A percentile compares a stretch with the other conserved stretches of the same genome.
Evolutionary conservation across 2,888 invertebrate genomes (phyloP).

Genomic region (Leptopilina myrica): DNA sequence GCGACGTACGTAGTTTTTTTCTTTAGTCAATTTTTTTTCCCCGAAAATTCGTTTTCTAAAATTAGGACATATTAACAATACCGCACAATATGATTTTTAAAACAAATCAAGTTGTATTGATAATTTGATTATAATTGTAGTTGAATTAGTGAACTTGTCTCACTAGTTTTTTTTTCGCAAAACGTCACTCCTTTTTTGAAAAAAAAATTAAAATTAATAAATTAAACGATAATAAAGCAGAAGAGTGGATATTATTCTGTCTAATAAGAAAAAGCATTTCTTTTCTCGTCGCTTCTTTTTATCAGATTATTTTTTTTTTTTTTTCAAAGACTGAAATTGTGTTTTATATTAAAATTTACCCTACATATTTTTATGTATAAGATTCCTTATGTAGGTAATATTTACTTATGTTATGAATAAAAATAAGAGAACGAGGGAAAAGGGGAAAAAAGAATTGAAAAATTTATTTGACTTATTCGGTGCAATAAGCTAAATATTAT

Average conservation of each 20-base stretch:
- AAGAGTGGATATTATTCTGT: no score
- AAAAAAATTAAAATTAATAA: background rate
- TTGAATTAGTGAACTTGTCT: no score
- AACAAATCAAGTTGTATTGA: no score
- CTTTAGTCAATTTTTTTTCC: no score
- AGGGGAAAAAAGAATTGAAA: background rate
- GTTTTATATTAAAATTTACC: conserved; percentile 6
- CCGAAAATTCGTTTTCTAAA: no score
- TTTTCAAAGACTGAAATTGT: background rate
- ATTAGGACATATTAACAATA: no score
- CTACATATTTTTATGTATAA: background rate
- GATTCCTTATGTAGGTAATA: background rate
- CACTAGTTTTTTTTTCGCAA: background rate
- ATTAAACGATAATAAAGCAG: background rate
- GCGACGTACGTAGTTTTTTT: no score
- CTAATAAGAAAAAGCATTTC: conserved; percentile 8
- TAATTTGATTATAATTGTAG: no score
- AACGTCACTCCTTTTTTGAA: background rate
- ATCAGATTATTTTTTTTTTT: no score
- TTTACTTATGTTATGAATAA: background rate
- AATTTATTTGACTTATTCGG: conserved; percentile 8
- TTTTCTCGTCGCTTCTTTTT: background rate
- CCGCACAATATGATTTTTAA: no score
- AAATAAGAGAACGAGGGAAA: background rate
- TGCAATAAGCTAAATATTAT: conserved; percentile 25